Base-by-base conservation (phyloP, 92 coral and sea anemone genomes). In the Umimayanthus chanpuru region DNA sequence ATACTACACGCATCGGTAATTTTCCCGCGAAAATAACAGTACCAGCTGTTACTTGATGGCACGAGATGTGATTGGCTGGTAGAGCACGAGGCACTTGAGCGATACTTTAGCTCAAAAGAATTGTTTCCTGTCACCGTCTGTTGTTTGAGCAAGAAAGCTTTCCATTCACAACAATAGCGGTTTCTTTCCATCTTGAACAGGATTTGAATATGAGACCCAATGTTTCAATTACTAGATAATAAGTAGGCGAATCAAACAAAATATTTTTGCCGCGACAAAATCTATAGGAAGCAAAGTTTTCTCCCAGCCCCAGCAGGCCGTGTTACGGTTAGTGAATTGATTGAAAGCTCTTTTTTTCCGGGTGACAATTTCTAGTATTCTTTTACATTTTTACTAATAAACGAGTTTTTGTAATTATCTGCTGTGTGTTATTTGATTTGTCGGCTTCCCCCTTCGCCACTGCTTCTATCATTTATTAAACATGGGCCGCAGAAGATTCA, bases 11-110 rank as follows among this genome's bases (percentile, higher is more conserved):
- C 76, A 81, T 88, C 88, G 91, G 77, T 92, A 92, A 90, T 92
- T 92, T 94, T 94, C 97, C 97, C 97, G 97, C 97, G 97, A 61
- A 94, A 94, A 94, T 90, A 88, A 82, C 86, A 86, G 88, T 77
- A 93, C 95, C 94, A 93, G 95, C 93, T 91, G 90, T 89, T 88
- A 36, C 30, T 47, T 39, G 75, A 67, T 55, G 58, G 85, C 88
- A 36, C 20, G 38, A 89, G 75, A 76, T 87, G 78, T 92, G 91
- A 94, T 94, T 94, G 97, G 97, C 88, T 85, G 36, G 75, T 20
- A 32, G 26, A 61, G 49, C 89, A 86, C 85, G 93, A 88, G 92
- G 92, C 88, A 73, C 82, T 88, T 78, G 86, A 82, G 82, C 29
- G 83, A 85, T 28, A 77, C 86, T 83, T 83, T 9, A 64, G 29